Conservation (phyloP, 2,888 invertebrate genomes). For the Drosophila pegasa region DNA sequence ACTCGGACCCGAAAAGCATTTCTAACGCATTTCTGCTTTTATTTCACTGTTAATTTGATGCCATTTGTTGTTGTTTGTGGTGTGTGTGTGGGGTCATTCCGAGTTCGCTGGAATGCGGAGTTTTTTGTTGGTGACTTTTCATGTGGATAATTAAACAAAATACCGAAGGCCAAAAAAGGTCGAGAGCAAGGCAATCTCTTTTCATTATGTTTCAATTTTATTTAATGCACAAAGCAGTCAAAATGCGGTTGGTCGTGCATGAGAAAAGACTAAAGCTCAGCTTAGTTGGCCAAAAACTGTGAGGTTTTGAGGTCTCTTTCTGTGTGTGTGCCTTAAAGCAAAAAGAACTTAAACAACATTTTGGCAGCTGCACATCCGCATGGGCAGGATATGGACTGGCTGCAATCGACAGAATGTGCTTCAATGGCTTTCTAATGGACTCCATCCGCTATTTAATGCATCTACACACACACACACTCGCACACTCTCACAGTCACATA, state of each 20-base stretch:
- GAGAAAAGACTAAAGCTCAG: constrained; percentile 15
- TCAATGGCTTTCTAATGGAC: constrained; percentile 80
- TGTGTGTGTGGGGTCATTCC: constrained; percentile 45
- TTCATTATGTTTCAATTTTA: constrained; percentile 48
- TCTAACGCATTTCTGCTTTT: constrained; percentile 65
- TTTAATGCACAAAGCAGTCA: constrained; percentile 49
- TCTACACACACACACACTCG: constrained; percentile 22
- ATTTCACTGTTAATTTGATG: constrained; percentile 74
- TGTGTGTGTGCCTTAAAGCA: constrained; percentile 31
- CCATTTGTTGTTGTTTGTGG: constrained; percentile 41
- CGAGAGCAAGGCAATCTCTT: constrained; percentile 31
- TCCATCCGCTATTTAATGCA: constrained; percentile 78
- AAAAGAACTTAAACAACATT: constrained; percentile 46
- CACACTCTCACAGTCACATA: constrained; percentile 8
- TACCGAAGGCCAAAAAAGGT: constrained; percentile 54
- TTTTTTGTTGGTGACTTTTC: constrained; percentile 63
- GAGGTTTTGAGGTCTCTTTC: constrained; percentile 5
- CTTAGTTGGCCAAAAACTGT: constrained; percentile 10
- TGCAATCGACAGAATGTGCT: constrained; percentile 81
- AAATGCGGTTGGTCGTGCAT: constrained; percentile 36
- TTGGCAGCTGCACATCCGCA: constrained; percentile 69
- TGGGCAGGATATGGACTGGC: constrained; percentile 64
- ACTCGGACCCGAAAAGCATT: constrained; percentile 40
- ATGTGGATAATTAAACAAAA: constrained; percentile 79
- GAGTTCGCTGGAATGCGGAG: constrained; percentile 47